Evolutionary conservation across 2,888 invertebrate species (phyloP).

Genomic region (Melikaiella ostensackeni): DNA sequence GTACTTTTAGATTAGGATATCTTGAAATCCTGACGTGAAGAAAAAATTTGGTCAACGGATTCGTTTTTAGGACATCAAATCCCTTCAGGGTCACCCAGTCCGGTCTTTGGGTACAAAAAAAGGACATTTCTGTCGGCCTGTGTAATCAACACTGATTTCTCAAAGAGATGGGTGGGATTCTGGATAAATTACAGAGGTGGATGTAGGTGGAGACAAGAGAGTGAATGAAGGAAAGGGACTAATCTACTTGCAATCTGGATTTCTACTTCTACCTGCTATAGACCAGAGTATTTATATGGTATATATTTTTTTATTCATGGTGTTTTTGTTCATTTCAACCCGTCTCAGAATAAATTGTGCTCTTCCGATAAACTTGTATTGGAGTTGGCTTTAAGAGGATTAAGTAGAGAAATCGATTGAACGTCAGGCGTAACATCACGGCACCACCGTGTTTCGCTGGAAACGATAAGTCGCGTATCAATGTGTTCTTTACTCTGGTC

Average conservation of each 20-base stretch:
- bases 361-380: not conserved
- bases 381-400: not conserved
- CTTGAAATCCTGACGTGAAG: too few relatives aligned
- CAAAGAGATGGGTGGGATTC: not conserved
- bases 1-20: too few relatives aligned
- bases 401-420: not conserved
- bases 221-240: not conserved
- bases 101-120: too few relatives aligned
- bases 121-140: too few relatives aligned
- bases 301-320: not conserved
- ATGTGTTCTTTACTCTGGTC: not conserved
- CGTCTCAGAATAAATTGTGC: not conserved
- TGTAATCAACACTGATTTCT: constrained; percentile 33
- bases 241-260: not conserved
- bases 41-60: too few relatives aligned
- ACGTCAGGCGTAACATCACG: not conserved
- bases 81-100: too few relatives aligned
- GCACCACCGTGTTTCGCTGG: not conserved
- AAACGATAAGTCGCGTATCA: not conserved
- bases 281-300: constrained; percentile 1
- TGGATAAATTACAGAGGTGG: constrained; percentile 14
- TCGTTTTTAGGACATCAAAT: too few relatives aligned
- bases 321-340: not conserved
- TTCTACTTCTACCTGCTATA: not conserved
- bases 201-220: not conserved